phyloP scores from a whole-genome alignment of 2,888 invertebrate genomes.

The Ophioninae sp. region DNA sequence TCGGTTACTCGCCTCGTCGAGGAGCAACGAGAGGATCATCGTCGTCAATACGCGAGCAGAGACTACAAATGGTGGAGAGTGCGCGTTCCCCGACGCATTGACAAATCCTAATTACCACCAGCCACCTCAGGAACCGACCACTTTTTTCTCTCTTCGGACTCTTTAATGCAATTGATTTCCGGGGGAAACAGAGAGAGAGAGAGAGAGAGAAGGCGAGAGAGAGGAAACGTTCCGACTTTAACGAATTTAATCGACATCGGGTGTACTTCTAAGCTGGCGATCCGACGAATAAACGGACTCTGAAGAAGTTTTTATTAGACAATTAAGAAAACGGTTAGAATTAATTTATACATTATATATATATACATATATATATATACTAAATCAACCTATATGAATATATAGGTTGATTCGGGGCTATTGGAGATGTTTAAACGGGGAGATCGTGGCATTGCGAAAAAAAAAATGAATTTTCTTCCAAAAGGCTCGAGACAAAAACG shows the following conservation, averaged over 20 bases:
- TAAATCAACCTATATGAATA: too few relatives aligned
- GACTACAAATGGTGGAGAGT: background rate
- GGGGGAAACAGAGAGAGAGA: too few relatives aligned
- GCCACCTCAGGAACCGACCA: background rate
- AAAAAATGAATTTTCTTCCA: too few relatives aligned
- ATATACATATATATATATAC: constrained; percentile 10
- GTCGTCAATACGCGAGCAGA: background rate
- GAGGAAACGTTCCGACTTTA: too few relatives aligned
- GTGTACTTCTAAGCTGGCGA: background rate
- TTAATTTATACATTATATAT: too few relatives aligned
- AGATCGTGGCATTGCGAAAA: too few relatives aligned
- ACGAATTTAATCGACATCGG: too few relatives aligned
- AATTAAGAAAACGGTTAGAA: background rate
- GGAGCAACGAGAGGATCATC: too few relatives aligned
- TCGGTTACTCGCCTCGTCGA: too few relatives aligned
- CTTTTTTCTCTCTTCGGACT: constrained; percentile 7
- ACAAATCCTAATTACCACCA: background rate
- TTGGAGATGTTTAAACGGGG: too few relatives aligned
- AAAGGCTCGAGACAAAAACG: too few relatives aligned
- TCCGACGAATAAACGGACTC: constrained; percentile 6
- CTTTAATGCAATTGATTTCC: constrained; percentile 5
- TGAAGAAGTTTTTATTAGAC: constrained; percentile 56
- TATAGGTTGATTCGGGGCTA: too few relatives aligned
- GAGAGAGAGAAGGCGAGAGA: constrained; percentile 10
- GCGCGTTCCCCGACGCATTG: background rate